Percentiles rank a stretch among this genome's conserved stretches.
These are phyloP conservation scores for Tragopan temminckii DNA, from an alignment of 2,797 vertebrate species.

Conservation along the genomic window DNA sequence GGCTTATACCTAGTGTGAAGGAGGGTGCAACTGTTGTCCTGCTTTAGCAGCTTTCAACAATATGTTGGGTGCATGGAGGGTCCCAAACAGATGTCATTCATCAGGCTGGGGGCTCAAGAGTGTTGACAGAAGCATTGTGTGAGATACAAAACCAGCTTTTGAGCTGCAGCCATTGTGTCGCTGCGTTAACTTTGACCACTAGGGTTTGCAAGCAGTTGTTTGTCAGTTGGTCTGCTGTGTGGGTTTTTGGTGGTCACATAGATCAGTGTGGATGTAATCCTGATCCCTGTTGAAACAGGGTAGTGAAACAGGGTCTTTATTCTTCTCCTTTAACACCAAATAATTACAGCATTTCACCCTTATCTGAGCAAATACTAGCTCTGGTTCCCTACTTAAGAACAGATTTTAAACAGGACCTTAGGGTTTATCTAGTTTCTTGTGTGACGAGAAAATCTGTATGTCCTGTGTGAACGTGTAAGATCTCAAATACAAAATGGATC, in stretches of 20 bases:
- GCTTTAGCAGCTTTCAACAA: constrained; percentile 86
- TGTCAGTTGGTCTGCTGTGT: neutral
- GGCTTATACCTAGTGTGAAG: constrained; percentile 86
- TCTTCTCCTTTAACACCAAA: neutral
- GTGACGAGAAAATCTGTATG: neutral
- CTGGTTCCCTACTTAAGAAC: neutral
- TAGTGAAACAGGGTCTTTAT: neutral
- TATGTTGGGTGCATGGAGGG: constrained; percentile 86
- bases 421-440: neutral
- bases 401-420: neutral
- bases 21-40: constrained; percentile 89
- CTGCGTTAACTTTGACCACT: neutral
- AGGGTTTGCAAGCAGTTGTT: neutral
- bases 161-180: neutral
- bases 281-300: neutral
- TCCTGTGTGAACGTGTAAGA: neutral
- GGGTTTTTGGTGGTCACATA: neutral
- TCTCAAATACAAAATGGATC: neutral
- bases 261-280: neutral
- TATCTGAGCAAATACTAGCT: neutral
- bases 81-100: constrained; percentile 86
- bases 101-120: constrained; percentile 80
- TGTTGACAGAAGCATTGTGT: constrained; percentile 85
- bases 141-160: constrained; percentile 78
- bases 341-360: neutral